Base-by-base conservation (phyloP, 2,888 invertebrate genomes). In the Melolontha melolontha region DNA sequence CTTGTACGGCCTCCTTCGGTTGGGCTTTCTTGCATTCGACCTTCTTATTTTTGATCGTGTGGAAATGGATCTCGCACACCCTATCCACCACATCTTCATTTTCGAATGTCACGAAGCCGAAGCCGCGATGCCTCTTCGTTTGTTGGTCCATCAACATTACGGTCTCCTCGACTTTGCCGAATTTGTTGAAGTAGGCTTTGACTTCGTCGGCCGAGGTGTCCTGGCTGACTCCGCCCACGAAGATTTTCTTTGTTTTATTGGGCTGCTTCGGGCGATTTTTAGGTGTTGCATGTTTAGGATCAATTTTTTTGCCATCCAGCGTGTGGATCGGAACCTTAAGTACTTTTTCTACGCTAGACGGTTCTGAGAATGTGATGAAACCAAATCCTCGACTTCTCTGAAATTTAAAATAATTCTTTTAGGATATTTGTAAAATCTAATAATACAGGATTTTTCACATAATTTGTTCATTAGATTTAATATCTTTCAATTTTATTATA, bases 101-200 rank as follows among this genome's bases (percentile, higher is more conserved):
- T 81, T 95, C 95, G 84, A 95, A 95, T 44, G 95, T 95, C 69
- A 95, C 95, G 84, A 95, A 95, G 41, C 95, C 95, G 82, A 95
- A 95, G 71, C 95, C 95, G 64, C 95, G 88, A 82, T 95, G 95
- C 67, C 95, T 90, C 80, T 95, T 95, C 34, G 95, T 95, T 84
- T 95, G 95, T 84, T 95, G 95, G 82, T 95, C 95, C 95, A 95
- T 95, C 75, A 95, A 87, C 95, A 95, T 95, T 14, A 95, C 95
- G 29, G 95, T 94, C 83, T 95, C 95, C 81, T 95, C 95, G 16
- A 94, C 95, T 79, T 92, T 91, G 14, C 95, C 95, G 82, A 94
- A 95, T 83, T 95, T 94, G 73, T 91, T 90, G 87, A 95, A 95
- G 84, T 95, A 95, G 41, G 92, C 92, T 82, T 94, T 92, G 6